Evolutionary conservation across 1,140 invertebrate genomes (phyloP), one percentile per base, ranked within the genome.

Genomic region (Drosophila pectinifera): DNA sequence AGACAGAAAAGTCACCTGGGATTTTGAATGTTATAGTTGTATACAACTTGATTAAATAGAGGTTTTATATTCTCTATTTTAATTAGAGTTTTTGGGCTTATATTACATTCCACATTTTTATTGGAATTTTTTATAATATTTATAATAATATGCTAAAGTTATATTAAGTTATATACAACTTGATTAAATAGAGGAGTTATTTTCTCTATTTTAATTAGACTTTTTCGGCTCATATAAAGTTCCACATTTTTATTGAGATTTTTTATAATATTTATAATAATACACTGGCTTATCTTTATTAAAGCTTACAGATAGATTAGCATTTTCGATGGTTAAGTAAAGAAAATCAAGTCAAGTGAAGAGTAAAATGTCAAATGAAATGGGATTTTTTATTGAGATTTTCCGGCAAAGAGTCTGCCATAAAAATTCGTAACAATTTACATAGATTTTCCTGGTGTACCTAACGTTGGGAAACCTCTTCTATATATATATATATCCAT

Each of bases 1-100:
- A 34, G 28, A 31, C 31, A 3, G 10, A 31, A 18, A 56, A 36
- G 55, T 67, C 57, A 62, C 18, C 43, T 18, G 24, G 26, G 31
- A 13, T 36, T 10, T 26, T 65, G 16, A n/a, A n/a, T 20, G 31
- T n/a, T 6, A 13, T 18, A 42, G 36, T 22, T 45, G 20, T 22
- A 14, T n/a, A n/a, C n/a, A n/a, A n/a, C n/a, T n/a, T 13, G 31
- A 22, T 54, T 39, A 22, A 38, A n/a, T 16, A 7, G 22, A 3
- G 20, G 18, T 8, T 20, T 14, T 20, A 34, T 0, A 20, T 51
- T 20, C 13, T n/a, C 7, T n/a, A 22, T 51, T 51, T 51, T 51
- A 20, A n/a, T n/a, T n/a, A 0, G 4, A 34, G 0, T 34, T 7
- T 5, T 34, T 20, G 11, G 10, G 14, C n/a, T 31, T 26, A 16